Conservation (phyloP, 2,888 invertebrate species). For the Masnerella sp. region DNA sequence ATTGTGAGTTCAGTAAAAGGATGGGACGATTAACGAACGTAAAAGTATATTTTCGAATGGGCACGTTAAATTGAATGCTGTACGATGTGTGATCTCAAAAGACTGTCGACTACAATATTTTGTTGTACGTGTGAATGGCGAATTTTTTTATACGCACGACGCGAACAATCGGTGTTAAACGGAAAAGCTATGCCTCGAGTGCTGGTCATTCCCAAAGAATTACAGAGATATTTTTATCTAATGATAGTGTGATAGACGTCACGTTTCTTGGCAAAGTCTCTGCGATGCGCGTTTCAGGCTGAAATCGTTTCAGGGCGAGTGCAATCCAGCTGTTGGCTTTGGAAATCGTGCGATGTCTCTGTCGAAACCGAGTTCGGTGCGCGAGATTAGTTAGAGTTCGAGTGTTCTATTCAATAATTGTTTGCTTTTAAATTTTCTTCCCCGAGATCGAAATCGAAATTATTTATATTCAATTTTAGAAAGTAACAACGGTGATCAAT, state of each 20-base stretch:
- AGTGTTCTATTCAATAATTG: background rate
- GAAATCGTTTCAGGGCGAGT: background rate
- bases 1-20: constrained; percentile 1
- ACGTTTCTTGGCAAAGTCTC: too few relatives aligned
- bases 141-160: constrained; percentile 47
- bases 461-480: constrained; percentile 19
- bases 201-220: constrained; percentile 66
- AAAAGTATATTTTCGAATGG: constrained; percentile 29
- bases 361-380: background rate
- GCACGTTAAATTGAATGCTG: constrained; percentile 20
- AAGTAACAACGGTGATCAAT: constrained; percentile 11
- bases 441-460: constrained; percentile 11
- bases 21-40: constrained; percentile 3
- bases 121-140: constrained; percentile 42
- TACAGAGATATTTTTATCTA: constrained; percentile 57
- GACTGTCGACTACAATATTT: constrained; percentile 55
- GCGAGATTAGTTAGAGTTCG: background rate
- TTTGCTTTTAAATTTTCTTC: constrained; percentile 14
- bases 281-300: background rate
- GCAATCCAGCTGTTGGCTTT: constrained; percentile 2
- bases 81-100: constrained; percentile 49
- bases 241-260: constrained; percentile 26
- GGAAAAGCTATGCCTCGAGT: constrained; percentile 57
- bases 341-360: constrained; percentile 19
- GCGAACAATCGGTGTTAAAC: constrained; percentile 27